Base-by-base conservation (phyloP, 2,888 invertebrate genomes). In the Cephus runcator region DNA sequence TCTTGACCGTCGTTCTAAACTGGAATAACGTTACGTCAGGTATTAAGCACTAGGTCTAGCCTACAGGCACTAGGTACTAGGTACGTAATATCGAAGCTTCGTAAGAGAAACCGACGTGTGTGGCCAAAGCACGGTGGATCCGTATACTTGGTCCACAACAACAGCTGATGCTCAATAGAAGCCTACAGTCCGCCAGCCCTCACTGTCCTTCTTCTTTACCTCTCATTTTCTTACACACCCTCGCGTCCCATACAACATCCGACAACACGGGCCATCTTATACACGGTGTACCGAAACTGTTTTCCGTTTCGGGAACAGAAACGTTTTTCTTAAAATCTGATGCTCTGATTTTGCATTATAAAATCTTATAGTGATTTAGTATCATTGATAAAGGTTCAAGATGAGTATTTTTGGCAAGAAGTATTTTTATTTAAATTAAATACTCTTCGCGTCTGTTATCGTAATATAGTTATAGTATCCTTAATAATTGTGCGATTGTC, bases 141-240 rank as follows among this genome's bases (percentile, higher is more conserved):
- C 83, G 81, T 84, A 84, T 82, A 83, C 81, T 83, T 84, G 83
- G 82, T 81, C 82, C 82, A 83, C 83, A 85, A 85, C 82, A 85
- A 86, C 84, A 85, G 85, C 85, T 84, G 84, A 85, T 83, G 83
- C 81, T 84, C 83, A 82, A 85, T 84, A 83, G 83, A 82, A 85
- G 81, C 81, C 82, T 77, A 40, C 31, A 68, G 56, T 71, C 71
- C 71, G 12, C 71, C 12, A 31, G 73, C 40, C 15, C 73, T 78
- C 78, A 40, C 77, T 76, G 23, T 68, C n/a, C 71, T 69, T 75
- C 77, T 34, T 69, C 40, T 71, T n/a, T 73, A 68, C 69, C 77
- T 81, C 76, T 78, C 77, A 80, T 79, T 80, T 80, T 79, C 76
- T 79, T 79, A 75, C 79, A 76, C 80, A 74, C 79, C 76, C 76